A percentile compares a stretch with the other conserved stretches of the same genome.
Evolutionary conservation across 2,797 vertebrate genomes (phyloP).

Genomic region (Tragopan temminckii): DNA sequence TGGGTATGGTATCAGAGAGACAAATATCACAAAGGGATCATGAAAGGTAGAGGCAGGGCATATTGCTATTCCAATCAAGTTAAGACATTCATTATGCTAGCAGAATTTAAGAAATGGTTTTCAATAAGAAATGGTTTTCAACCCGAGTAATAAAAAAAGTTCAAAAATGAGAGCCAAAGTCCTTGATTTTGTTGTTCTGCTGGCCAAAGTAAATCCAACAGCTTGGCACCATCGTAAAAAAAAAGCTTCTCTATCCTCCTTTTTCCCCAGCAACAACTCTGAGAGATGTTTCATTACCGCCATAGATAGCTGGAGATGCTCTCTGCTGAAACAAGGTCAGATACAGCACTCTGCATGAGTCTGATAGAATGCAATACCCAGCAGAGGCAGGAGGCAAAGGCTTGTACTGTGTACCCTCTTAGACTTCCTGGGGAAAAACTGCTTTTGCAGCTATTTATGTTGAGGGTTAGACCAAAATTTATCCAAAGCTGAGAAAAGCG

Average conservation of each 20-base stretch:
- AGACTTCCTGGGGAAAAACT: neutral
- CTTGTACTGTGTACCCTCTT: neutral
- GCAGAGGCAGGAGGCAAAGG: rapidly evolving
- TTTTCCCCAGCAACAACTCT: neutral
- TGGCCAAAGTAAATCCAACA: neutral
- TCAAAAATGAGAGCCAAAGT: neutral
- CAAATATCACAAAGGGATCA: rapidly evolving
- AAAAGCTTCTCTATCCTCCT: neutral
- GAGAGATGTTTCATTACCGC: neutral
- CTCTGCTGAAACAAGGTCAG: neutral
- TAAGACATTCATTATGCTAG: neutral
- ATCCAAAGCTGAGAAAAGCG: neutral
- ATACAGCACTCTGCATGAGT: neutral
- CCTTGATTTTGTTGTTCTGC: neutral
- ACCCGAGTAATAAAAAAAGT: neutral
- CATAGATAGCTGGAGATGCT: rapidly evolving
- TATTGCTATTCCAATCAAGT: neutral
- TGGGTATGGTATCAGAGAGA: neutral
- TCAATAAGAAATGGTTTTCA: neutral
- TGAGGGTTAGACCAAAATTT: neutral
- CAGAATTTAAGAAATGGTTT: neutral
- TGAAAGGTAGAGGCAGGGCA: neutral
- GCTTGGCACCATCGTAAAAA: neutral
- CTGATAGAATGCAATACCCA: neutral
- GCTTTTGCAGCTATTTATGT: neutral